phyloP scores from a whole-genome alignment of 2,113 vertebrate genomes.

The Puntigrus tetrazona region DNA sequence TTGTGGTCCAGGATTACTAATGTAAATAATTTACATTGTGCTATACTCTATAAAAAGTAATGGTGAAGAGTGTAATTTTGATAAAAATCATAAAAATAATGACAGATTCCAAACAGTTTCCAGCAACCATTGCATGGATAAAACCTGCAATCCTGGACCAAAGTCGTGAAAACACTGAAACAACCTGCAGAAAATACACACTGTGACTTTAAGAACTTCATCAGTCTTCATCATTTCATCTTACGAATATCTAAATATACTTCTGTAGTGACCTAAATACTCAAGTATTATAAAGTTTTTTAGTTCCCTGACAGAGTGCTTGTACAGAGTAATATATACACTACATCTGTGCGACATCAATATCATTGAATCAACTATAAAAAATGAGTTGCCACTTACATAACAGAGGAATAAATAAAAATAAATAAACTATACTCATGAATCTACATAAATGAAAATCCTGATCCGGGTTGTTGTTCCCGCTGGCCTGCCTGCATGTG shows the following conservation, averaged over 20 bases:
- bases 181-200: not conserved
- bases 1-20: too few species aligned
- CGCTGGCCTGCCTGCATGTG: constrained; percentile 50
- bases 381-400: not conserved
- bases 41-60: not conserved
- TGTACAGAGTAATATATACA: not conserved
- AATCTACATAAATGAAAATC: constrained; percentile 32
- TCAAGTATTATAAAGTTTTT: not conserved
- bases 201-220: not conserved
- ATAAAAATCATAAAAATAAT: not conserved
- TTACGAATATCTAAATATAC: not conserved
- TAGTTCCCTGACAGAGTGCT: not conserved
- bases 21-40: not conserved
- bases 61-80: not conserved
- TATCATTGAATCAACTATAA: not conserved
- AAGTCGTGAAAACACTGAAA: not conserved
- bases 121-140: not conserved
- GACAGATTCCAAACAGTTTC: not conserved
- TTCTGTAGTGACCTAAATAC: not conserved
- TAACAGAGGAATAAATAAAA: not conserved
- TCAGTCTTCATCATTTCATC: not conserved
- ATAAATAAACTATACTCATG: not conserved
- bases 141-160: not conserved
- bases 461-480: constrained; percentile 21
- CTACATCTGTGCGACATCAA: not conserved